Base-by-base conservation (phyloP, 2,797 vertebrate genomes). In the Melopsittacus undulatus region DNA sequence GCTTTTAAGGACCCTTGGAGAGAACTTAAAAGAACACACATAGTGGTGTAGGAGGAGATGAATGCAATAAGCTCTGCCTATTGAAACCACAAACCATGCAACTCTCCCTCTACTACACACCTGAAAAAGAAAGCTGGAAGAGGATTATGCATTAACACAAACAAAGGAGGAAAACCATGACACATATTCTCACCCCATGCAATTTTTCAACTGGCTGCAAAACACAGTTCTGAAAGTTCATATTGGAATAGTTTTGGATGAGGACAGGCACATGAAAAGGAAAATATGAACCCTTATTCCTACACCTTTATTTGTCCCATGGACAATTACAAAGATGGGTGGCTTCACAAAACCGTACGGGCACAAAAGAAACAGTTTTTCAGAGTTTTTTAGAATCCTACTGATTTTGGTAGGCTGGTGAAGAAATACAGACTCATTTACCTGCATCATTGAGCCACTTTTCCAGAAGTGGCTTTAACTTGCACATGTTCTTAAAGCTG, bases 401-500 rank as follows among this genome's bases (percentile, higher is more conserved):
- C 34, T 54, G 79, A 43, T 72, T 96, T 82, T 66, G 85, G 22
- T 78, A 48, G 67, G 80, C 91, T 92, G 94, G 59, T 52, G 57
- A 96, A 83, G 92, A 92, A 89, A 94, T n/a, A 80, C 68, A 82
- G 89, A 94, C 42, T 91, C 57, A 96, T 95, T 97, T 84, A 99
- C 99, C 99, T 99, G 99, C 99, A 98, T 99, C 99, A 92, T 99
- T 99, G 85, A 99, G 98, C 99, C 99, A 99, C 98, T 99, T 99
- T 98, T 99, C 99, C 97, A 99, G 98, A 98, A 99, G 98, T 91
- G 99, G 99, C 98, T 99, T 99, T 97, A 99, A 99, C 98, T 99
- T 99, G 98, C 99, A 99, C 99, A 99, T 99, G 98, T 99, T 99
- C 98, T 99, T 99, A 99, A 99, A 99, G 99, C 99, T 99, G 98